These are phyloP conservation scores for Trididemnum nubilum DNA, from an alignment of 23 tunicate species.

Conservation along the genomic window DNA sequence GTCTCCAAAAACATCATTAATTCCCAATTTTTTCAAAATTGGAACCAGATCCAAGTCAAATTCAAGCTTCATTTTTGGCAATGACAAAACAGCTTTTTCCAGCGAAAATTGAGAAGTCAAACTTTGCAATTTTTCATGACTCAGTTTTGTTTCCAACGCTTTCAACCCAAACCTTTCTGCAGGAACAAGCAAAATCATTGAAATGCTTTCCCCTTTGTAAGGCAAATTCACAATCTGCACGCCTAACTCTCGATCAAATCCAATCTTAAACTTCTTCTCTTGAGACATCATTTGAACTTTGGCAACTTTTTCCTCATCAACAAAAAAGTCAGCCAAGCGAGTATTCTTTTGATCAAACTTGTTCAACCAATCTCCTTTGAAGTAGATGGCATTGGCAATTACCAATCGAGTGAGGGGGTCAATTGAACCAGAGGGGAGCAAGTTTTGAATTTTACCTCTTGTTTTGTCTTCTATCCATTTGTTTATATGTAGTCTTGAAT, in stretches of 20 bases:
- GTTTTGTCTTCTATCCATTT: conserved; percentile 68
- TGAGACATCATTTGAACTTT: conserved; percentile 70
- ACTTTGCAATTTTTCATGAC: conserved; percentile 20
- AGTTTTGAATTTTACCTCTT: conserved; percentile 53
- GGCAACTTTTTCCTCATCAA: neutral
- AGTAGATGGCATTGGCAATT: conserved; percentile 76
- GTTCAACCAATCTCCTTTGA: conserved; percentile 80
- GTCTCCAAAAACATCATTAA: conserved; percentile 37
- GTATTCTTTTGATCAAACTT: conserved; percentile 46
- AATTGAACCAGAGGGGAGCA: conserved; percentile 58
- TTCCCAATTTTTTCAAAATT: conserved; percentile 38
- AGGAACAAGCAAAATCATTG: conserved; percentile 62
- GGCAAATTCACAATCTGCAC: conserved; percentile 65
- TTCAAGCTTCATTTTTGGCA: conserved; percentile 74
- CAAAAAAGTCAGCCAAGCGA: conserved; percentile 31
- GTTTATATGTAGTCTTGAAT: conserved; percentile 50
- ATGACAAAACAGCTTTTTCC: conserved; percentile 36
- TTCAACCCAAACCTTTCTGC: conserved; percentile 51
- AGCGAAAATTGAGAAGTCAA: neutral
- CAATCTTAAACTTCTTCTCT: conserved; percentile 24
- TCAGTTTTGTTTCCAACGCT: conserved; percentile 31
- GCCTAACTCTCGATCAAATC: conserved; percentile 32
- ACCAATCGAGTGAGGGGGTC: conserved; percentile 46
- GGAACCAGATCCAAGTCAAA: conserved; percentile 26
- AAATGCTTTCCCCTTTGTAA: conserved; percentile 48